phyloP scores from a whole-genome alignment of 2,113 vertebrate species.

The Lagopus muta region DNA sequence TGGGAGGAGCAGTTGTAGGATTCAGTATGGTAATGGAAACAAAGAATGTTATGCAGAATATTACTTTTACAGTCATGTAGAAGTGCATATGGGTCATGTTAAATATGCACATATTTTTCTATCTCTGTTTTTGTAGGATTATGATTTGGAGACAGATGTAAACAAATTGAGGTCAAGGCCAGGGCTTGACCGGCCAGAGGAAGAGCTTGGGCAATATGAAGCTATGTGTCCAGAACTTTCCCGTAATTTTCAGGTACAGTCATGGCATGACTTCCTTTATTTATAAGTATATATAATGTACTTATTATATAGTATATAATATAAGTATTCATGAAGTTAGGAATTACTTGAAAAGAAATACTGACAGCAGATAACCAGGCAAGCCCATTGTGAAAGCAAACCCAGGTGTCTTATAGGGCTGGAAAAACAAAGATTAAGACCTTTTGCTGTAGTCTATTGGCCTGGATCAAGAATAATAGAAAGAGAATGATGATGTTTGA shows the following conservation, averaged over 20 bases:
- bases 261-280: neutral
- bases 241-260: slow-evolving; percentile 82
- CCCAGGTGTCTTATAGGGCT: neutral
- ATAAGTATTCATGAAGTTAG: neutral
- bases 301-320: neutral
- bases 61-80: neutral
- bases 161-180: slow-evolving; percentile 79
- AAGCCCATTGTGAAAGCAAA: neutral
- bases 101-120: neutral
- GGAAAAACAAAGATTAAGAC: neutral
- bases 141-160: slow-evolving; percentile 91
- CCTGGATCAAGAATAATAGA: neutral
- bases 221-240: slow-evolving; percentile 84
- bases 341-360: neutral
- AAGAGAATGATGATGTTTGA: neutral
- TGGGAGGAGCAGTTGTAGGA: neutral
- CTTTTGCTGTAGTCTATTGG: neutral
- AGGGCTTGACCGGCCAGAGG: slow-evolving; percentile 79
- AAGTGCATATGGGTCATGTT: neutral
- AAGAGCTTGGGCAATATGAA: slow-evolving; percentile 84
- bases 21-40: neutral
- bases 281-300: neutral
- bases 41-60: neutral
- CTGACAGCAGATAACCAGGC: neutral
- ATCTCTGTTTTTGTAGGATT: slow-evolving; percentile 80